Base-by-base conservation (phyloP, 2,113 vertebrate species). In the Calcarius ornatus region DNA sequence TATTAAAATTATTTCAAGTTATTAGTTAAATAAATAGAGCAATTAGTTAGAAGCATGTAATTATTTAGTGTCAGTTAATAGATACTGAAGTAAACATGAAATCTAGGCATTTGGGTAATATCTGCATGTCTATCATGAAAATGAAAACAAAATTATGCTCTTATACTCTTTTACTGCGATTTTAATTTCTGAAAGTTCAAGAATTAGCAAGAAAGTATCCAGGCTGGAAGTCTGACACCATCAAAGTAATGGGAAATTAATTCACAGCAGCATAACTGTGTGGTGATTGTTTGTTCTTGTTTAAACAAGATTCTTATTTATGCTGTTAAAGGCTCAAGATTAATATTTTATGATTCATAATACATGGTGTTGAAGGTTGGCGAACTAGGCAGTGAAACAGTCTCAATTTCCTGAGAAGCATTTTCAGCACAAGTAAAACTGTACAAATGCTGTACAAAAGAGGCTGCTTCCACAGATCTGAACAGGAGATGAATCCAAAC, bases 281-380 rank as follows among this genome's bases (percentile, higher is more conserved):
- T n/a, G 43, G 60, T 63, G 93, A 95, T 80, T 89, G 71, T 86
- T 95, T 95, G 84, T 70, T 95, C 91, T 92, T 95, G 93, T 96
- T 95, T 96, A 95, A 96, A 95, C 96, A 96, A 93, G 90, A 78
- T 86, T 86, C 83, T 94, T 96, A 92, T 96, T 96, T 97, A 69
- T 78, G 79, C 25, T 94, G 90, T 88, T 97, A 95, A 97, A 93
- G 64, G 87, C 76, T 95, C 51, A 38, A 57, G 76, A 92, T 97
- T 93, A 97, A 96, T 96, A 93, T 95, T 97, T 97, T 91, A 97
- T 96, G 93, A 90, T 90, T 97, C 90, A 94, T 95, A 94, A 93
- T 43, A 94, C 37, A 65, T 6, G 10, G 76, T 64, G 61, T 63
- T 88, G 94, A 92, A 94, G 92, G 69, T 69, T 92, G 82, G 85